Conservation (phyloP, 2,797 vertebrate species). For the Eleutherodactylus coqui region DNA sequence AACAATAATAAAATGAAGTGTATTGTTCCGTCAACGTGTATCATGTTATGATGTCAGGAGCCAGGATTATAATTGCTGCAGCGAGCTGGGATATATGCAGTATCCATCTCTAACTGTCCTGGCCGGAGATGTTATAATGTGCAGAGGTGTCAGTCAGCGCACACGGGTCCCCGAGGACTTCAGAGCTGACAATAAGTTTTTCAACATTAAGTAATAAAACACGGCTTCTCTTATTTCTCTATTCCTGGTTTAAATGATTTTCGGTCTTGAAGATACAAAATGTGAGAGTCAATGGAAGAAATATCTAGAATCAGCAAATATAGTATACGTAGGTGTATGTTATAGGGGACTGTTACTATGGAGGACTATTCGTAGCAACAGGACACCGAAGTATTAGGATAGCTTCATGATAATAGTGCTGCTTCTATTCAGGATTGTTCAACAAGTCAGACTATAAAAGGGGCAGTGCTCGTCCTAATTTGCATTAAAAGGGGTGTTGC, state of each 20-base stretch:
- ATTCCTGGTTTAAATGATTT: neutral
- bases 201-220: slow-evolving; percentile 49
- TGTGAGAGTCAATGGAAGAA: neutral
- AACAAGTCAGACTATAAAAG: neutral
- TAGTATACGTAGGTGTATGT: neutral
- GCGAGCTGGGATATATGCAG: slow-evolving; percentile 14
- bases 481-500: neutral
- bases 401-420: neutral
- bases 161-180: neutral
- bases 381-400: neutral
- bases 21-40: slow-evolving; percentile 17
- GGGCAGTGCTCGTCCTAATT: neutral
- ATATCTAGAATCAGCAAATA: neutral
- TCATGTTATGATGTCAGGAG: slow-evolving; percentile 40
- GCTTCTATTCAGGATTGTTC: neutral
- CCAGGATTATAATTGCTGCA: slow-evolving; percentile 44
- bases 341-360: neutral
- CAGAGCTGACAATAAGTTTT: slow-evolving; percentile 21
- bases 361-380: neutral
- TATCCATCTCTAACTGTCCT: slow-evolving; percentile 46
- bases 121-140: slow-evolving; percentile 47
- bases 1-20: slow-evolving; percentile 53
- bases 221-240: slow-evolving; percentile 19
- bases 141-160: slow-evolving; percentile 47
- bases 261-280: neutral